Conservation (phyloP, 2,888 invertebrate species). For the Sisyra nigra region DNA sequence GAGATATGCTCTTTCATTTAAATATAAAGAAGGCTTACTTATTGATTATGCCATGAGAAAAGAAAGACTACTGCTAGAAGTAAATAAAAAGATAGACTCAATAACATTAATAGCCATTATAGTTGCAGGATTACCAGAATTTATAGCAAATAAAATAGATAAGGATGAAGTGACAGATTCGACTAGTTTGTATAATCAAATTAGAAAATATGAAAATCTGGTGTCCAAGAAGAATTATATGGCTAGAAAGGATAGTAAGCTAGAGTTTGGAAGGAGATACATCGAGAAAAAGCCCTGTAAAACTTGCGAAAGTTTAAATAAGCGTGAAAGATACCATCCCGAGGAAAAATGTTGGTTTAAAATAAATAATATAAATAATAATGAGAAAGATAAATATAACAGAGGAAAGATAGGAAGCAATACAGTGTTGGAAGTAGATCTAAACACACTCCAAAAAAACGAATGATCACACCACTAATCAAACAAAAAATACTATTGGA, state of each 20-base stretch:
- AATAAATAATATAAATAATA: too few species aligned
- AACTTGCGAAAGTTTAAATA: conserved; percentile 15
- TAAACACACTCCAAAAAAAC: conserved; percentile 11
- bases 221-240: conserved; percentile 11
- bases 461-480: conserved; percentile 12
- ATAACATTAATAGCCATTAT: neutral
- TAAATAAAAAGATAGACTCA: too few species aligned
- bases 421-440: conserved; percentile 8
- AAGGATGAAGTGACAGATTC: conserved; percentile 10
- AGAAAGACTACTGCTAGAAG: too few species aligned
- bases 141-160: conserved; percentile 15
- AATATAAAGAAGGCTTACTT: conserved; percentile 15
- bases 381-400: conserved; percentile 6
- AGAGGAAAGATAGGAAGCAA: conserved; percentile 7
- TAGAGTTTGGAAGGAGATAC: conserved; percentile 2
- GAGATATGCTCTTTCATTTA: conserved; percentile 15
- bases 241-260: conserved; percentile 11
- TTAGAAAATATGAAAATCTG: conserved; percentile 11
- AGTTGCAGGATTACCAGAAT: too few species aligned
- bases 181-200: conserved; percentile 9
- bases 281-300: conserved; percentile 14
- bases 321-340: conserved; percentile 13
- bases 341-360: conserved; percentile 9
- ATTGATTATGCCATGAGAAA: conserved; percentile 16
- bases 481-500: conserved; percentile 11